Conservation (phyloP, 1,140 invertebrate genomes). For the Trichonephila clavata region DNA sequence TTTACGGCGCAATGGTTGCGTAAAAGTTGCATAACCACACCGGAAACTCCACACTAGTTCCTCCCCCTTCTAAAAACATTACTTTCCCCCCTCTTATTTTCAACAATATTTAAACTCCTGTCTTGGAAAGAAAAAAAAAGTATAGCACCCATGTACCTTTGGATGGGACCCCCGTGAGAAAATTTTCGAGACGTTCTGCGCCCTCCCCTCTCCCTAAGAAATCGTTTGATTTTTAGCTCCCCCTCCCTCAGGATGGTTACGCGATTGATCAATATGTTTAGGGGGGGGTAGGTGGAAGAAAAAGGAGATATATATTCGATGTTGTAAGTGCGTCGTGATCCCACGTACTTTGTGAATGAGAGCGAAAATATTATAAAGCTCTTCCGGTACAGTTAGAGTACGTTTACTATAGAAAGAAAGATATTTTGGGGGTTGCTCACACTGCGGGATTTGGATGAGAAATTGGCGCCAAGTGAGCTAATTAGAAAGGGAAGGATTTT, state of each 20-base stretch:
- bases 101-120: constrained; percentile 73
- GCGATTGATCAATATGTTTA: constrained; percentile 66
- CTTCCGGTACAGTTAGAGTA: constrained; percentile 73
- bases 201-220: constrained; percentile 32
- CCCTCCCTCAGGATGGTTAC: constrained; percentile 34
- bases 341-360: constrained; percentile 76
- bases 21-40: constrained; percentile 61
- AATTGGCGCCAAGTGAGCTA: constrained; percentile 52
- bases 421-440: constrained; percentile 44
- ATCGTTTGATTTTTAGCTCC: constrained; percentile 48
- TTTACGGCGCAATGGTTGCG: constrained; percentile 71
- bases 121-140: constrained; percentile 8
- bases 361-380: constrained; percentile 76
- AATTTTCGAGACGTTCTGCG: constrained; percentile 51
- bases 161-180: constrained; percentile 68
- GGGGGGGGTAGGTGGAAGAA: constrained; percentile 8
- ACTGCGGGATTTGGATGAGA: no score
- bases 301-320: constrained; percentile 13
- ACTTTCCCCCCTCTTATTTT: not conserved
- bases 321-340: constrained; percentile 64
- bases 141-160: constrained; percentile 66
- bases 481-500: constrained; percentile 72
- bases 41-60: constrained; percentile 9
- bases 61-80: constrained; percentile 37
- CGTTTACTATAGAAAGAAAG: constrained; percentile 59